Conservation (phyloP, 2,888 invertebrate genomes). For the Amiota minor region DNA sequence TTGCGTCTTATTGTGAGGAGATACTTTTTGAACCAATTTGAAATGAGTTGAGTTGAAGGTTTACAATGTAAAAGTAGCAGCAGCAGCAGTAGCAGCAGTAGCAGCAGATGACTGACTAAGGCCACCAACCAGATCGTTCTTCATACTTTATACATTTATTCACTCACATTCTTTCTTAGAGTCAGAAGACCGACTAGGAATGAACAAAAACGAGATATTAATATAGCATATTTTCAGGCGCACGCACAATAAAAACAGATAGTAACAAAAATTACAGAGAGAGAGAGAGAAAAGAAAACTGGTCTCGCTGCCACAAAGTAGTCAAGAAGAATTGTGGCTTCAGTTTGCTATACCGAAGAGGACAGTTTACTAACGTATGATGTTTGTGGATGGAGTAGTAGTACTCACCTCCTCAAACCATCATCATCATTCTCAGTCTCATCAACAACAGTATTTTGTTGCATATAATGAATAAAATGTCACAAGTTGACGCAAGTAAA, state of each 20-base stretch:
- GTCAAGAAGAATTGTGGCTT: not conserved
- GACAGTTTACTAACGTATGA: not conserved
- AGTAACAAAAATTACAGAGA: not conserved
- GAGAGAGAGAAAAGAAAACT: not conserved
- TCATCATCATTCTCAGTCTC: not conserved
- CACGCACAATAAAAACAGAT: not conserved
- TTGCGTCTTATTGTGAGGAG: not conserved
- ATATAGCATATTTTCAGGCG: constrained; percentile 26
- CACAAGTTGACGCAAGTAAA: constrained; percentile 70
- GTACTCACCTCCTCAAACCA: not conserved
- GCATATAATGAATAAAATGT: constrained; percentile 65
- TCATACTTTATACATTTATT: not conserved
- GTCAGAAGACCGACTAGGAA: not conserved
- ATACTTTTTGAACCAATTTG: not conserved
- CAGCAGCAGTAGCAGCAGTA: not conserved
- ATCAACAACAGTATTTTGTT: constrained; percentile 21
- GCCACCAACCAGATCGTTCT: not conserved
- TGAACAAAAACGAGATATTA: constrained; percentile 22
- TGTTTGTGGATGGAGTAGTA: not conserved
- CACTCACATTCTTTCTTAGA: not conserved
- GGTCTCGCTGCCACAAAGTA: not conserved
- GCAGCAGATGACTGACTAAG: not conserved
- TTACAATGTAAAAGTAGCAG: constrained; percentile 11
- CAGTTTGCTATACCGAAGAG: too few species aligned
- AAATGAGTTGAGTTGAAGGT: not conserved